A percentile compares a stretch with the other conserved stretches of the same genome.
Conservation (phyloP, 2,888 invertebrate species). For the Lasioglossum calceatum region DNA sequence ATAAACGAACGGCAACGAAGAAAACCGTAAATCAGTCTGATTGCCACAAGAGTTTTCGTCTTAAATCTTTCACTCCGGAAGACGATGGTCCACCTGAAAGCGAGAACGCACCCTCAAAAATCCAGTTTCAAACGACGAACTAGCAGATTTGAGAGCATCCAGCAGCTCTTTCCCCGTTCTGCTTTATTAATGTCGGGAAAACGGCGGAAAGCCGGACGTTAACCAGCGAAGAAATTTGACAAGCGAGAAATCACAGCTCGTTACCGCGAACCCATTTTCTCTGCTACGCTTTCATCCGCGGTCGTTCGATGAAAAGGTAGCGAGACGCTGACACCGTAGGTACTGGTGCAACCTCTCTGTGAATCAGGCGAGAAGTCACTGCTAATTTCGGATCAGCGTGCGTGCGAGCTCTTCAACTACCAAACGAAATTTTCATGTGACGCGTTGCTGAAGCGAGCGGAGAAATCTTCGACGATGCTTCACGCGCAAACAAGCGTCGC, state of each 20-base stretch:
- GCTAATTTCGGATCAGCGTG: conserved; percentile 10
- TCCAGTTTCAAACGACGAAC: not conserved
- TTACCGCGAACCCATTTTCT: not conserved
- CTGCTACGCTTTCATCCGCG: not conserved
- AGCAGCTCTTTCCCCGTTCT: not conserved
- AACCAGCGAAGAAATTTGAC: not conserved
- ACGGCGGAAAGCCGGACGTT: not conserved
- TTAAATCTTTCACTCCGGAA: not conserved
- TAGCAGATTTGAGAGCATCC: not conserved
- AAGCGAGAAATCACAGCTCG: conserved; percentile 14
- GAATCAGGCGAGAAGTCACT: not conserved
- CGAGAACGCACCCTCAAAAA: not conserved
- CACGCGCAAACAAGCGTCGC: conserved; percentile 53
- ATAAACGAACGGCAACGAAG: not conserved
- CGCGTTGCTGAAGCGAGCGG: conserved; percentile 32
- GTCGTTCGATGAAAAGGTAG: conserved; percentile 3
- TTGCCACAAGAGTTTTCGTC: not conserved
- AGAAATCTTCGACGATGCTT: conserved; percentile 62
- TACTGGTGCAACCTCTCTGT: not conserved
- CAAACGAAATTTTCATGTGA: conserved; percentile 19
- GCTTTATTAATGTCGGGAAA: not conserved
- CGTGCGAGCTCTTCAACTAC: not conserved
- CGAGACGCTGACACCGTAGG: not conserved
- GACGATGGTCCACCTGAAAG: not conserved
- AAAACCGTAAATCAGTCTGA: not conserved